These are phyloP conservation scores for Drosophila merina DNA, from an alignment of 2,888 invertebrate genomes.

Conservation along the genomic window DNA sequence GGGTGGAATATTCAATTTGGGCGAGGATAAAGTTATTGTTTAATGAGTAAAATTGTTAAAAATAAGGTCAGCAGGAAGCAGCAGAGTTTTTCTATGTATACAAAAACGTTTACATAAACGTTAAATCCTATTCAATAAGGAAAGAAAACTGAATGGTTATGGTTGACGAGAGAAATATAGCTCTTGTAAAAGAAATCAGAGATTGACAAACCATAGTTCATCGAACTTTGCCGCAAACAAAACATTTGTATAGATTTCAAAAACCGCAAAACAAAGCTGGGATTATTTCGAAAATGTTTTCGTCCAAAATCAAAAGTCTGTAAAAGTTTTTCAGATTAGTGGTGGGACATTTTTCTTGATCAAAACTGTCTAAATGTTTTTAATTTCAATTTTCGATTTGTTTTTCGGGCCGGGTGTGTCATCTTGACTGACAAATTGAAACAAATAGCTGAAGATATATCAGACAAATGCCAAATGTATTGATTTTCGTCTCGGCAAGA, in stretches of 20 bases:
- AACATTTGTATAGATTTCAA: constrained; percentile 13
- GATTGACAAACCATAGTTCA: constrained; percentile 18
- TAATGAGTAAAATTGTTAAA: constrained; percentile 7
- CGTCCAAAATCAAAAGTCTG: constrained; percentile 5
- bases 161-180: too few species aligned
- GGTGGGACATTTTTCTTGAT: constrained; percentile 51
- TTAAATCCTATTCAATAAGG: too few species aligned
- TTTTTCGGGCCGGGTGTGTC: constrained; percentile 35
- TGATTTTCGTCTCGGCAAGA: constrained; percentile 21
- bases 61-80: not conserved
- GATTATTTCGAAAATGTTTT: constrained; percentile 11
- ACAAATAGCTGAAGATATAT: constrained; percentile 62
- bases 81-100: not conserved
- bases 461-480: constrained; percentile 39
- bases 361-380: constrained; percentile 48
- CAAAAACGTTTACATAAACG: too few species aligned
- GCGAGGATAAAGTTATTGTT: constrained; percentile 11
- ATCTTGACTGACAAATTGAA: constrained; percentile 68
- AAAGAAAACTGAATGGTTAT: too few species aligned
- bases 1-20: constrained; percentile 39
- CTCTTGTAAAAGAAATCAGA: too few species aligned
- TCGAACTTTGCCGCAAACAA: constrained; percentile 19
- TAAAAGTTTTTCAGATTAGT: constrained; percentile 2
- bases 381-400: constrained; percentile 58
- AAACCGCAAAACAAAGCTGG: constrained; percentile 8